These are phyloP conservation scores for Phylloscopus trochilus DNA, from an alignment of 2,113 vertebrate species.

Conservation along the genomic window DNA sequence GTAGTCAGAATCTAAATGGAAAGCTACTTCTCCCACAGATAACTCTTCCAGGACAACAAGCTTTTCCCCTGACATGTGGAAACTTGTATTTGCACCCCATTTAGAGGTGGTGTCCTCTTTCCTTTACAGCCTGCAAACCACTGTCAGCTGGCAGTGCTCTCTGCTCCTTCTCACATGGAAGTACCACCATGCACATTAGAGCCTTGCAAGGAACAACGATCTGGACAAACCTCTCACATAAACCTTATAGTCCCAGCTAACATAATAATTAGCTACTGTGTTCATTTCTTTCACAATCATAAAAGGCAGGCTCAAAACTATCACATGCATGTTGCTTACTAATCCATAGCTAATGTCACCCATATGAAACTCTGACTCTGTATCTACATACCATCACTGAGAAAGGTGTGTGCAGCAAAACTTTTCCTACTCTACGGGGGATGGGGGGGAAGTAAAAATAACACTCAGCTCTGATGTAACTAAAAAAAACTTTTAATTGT, in stretches of 20 bases:
- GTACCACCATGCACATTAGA: not conserved
- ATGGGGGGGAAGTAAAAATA: conserved; percentile 44
- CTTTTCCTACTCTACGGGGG: not conserved
- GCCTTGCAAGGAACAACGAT: not conserved
- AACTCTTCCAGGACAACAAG: not conserved
- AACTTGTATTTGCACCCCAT: not conserved
- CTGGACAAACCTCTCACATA: accelerated
- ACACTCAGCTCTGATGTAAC: conserved; percentile 44
- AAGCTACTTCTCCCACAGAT: not conserved
- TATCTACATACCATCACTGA: not conserved
- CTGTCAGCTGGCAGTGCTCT: accelerated
- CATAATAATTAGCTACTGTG: not conserved
- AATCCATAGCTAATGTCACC: not conserved
- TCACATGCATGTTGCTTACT: not conserved
- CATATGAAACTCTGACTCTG: not conserved
- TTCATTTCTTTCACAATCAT: not conserved
- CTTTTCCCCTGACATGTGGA: no score
- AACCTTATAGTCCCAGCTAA: not conserved
- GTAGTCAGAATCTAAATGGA: not conserved
- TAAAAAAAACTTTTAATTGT: conserved; percentile 78
- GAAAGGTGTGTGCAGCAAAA: not conserved
- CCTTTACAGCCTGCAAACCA: not conserved
- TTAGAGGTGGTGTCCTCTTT: not conserved
- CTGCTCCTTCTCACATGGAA: not conserved
- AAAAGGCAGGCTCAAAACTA: not conserved